Conservation (phyloP, 1,140 invertebrate species). For the Venturia canescens region DNA sequence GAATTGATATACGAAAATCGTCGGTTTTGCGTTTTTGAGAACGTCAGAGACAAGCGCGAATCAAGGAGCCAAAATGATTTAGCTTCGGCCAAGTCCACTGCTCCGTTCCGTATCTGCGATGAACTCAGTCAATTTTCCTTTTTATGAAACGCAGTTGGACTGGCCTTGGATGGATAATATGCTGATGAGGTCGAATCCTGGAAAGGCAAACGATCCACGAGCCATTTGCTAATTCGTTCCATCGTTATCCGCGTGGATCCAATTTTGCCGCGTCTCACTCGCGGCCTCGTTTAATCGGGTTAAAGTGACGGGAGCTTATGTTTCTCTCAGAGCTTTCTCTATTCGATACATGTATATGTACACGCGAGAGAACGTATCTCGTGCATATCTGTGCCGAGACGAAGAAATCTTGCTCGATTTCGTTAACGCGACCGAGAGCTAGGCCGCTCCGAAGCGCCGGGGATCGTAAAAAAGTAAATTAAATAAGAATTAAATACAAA, state of each 20-base stretch:
- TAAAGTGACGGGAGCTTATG: slow-evolving; percentile 35
- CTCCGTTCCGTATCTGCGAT: neutral
- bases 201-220: slow-evolving; percentile 37
- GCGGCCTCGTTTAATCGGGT: slow-evolving; percentile 36
- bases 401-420: slow-evolving; percentile 65
- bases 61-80: no score
- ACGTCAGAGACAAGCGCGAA: no score
- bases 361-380: neutral
- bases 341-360: neutral
- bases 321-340: neutral
- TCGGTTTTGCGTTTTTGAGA: no score
- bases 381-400: slow-evolving; percentile 55
- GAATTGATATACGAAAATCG: no score
- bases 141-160: neutral
- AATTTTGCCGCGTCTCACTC: slow-evolving; percentile 32
- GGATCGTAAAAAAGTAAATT: slow-evolving; percentile 74
- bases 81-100: neutral
- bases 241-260: slow-evolving; percentile 40
- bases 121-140: neutral
- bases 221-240: slow-evolving; percentile 41
- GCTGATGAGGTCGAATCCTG: slow-evolving; percentile 15
- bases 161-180: neutral
- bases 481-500: slow-evolving; percentile 78
- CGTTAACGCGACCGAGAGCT: slow-evolving; percentile 60
- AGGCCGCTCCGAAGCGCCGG: slow-evolving; percentile 49